These are phyloP conservation scores for Phytoseiulus persimilis DNA, from an alignment of 2,888 invertebrate species.

Conservation along the genomic window DNA sequence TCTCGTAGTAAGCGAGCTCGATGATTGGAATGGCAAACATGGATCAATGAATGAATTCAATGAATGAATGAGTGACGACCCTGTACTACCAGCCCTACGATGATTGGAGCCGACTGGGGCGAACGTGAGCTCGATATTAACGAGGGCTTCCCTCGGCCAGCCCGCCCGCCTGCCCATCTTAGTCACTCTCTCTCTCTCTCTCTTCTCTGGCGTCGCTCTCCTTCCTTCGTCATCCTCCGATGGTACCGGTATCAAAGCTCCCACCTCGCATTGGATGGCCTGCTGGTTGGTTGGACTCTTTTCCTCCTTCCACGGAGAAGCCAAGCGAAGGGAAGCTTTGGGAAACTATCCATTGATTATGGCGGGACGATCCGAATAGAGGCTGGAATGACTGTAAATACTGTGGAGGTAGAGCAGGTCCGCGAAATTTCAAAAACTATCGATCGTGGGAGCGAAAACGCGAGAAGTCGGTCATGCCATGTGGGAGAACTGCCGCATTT, in stretches of 20 bases:
- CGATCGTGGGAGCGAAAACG: too few relatives aligned
- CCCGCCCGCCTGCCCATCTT: background rate
- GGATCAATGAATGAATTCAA: background rate
- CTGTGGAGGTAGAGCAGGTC: too few relatives aligned
- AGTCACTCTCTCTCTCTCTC: background rate
- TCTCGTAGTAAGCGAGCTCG: background rate
- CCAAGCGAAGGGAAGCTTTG: too few relatives aligned
- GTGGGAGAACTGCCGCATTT: too few relatives aligned
- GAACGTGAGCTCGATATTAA: background rate
- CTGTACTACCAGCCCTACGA: background rate
- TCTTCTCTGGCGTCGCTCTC: background rate
- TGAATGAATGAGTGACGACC: background rate
- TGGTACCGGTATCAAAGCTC: background rate
- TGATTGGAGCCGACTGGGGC: background rate
- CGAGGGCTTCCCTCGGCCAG: background rate
- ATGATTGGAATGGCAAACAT: background rate
- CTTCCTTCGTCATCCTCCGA: background rate
- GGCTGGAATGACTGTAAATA: too few relatives aligned
- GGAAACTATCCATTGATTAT: too few relatives aligned
- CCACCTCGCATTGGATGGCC: background rate
- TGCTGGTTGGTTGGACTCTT: too few relatives aligned
- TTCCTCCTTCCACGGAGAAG: too few relatives aligned
- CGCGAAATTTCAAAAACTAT: too few relatives aligned
- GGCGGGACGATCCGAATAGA: too few relatives aligned
- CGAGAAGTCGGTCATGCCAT: too few relatives aligned